Conservation (phyloP, 2,888 invertebrate species). For the Lepetodrilus schrolli region DNA sequence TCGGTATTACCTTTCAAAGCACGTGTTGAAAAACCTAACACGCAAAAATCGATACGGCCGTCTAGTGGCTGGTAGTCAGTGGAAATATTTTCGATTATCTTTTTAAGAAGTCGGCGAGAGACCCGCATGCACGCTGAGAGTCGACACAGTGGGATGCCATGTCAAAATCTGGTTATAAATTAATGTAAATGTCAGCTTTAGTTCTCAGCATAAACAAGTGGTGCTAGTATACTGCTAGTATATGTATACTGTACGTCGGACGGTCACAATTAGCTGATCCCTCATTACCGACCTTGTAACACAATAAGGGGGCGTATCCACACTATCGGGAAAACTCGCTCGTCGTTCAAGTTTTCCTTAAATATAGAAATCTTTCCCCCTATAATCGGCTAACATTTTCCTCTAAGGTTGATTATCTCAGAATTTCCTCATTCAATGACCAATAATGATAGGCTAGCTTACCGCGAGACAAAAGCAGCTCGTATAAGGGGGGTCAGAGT, state of each 20-base stretch:
- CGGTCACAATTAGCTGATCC: neutral
- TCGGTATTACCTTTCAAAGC: neutral
- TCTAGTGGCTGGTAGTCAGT: neutral
- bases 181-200: neutral
- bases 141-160: neutral
- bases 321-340: neutral
- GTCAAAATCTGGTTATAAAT: neutral
- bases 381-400: constrained; percentile 7
- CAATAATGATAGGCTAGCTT: constrained; percentile 20
- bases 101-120: neutral
- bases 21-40: constrained; percentile 11
- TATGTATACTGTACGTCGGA: too few species aligned
- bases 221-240: neutral
- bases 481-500: constrained; percentile 18
- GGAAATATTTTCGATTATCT: neutral
- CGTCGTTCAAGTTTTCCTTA: neutral
- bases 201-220: neutral
- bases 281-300: neutral
- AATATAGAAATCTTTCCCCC: neutral
- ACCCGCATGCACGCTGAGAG: neutral
- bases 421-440: constrained; percentile 16
- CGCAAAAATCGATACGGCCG: neutral
- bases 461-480: constrained; percentile 16
- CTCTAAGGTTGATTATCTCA: neutral
- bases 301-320: neutral